Percentiles rank a stretch among this genome's conserved stretches.
phyloP scores from a whole-genome alignment of 1,140 invertebrate genomes.

The Bilobella aurantiaca region DNA sequence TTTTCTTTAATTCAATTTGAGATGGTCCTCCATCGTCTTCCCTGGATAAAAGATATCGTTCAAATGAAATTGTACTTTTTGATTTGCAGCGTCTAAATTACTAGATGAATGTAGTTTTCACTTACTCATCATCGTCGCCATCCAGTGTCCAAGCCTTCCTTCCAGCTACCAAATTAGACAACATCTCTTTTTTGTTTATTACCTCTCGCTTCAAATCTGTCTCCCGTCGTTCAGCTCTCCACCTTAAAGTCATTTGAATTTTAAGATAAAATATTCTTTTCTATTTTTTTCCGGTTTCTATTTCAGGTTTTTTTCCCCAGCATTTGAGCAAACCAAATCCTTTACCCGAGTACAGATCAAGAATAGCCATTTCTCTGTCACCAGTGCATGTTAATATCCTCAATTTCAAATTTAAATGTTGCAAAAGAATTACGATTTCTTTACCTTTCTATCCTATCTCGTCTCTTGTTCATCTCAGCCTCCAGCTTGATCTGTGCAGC shows the following conservation, averaged over 20 bases:
- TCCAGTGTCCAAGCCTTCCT: conserved; percentile 86
- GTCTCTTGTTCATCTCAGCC: conserved; percentile 88
- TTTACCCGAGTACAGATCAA: too few relatives aligned
- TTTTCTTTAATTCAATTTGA: neutral
- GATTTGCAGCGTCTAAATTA: neutral
- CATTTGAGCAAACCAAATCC: too few relatives aligned
- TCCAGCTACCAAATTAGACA: conserved; percentile 35
- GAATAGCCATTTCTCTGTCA: too few relatives aligned
- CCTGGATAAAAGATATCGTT: neutral
- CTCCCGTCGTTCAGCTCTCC: conserved; percentile 32
- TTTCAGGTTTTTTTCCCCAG: too few relatives aligned
- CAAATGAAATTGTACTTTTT: neutral
- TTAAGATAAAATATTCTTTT: conserved; percentile 35
- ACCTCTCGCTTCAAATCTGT: conserved; percentile 32
- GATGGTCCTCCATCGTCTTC: neutral
- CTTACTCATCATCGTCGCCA: conserved; percentile 68
- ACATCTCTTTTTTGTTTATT: conserved; percentile 27
- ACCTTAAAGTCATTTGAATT: too few relatives aligned
- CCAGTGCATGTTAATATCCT: conserved; percentile 46
- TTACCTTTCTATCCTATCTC: conserved; percentile 81
- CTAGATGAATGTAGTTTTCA: conserved; percentile 30
- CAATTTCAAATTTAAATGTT: neutral
- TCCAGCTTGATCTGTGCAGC: conserved; percentile 72
- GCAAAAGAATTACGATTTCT: too few relatives aligned
- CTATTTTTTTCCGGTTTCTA: too few relatives aligned